These are phyloP conservation scores for Drosophila tristis DNA, from an alignment of 1,140 invertebrate genomes.

Conservation along the genomic window DNA sequence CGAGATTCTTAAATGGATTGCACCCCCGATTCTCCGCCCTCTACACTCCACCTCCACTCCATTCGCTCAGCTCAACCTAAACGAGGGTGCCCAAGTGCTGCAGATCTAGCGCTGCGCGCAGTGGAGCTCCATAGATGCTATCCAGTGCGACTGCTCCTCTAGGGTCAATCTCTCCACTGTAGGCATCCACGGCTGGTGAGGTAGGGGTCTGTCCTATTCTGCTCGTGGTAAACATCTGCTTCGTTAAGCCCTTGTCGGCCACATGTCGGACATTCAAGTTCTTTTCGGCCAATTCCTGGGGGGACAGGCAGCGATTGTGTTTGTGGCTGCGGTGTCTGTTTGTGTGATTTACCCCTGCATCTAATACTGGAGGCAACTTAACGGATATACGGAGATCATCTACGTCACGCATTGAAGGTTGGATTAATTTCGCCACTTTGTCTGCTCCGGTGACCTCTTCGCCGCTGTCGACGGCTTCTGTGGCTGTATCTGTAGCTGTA, in stretches of 20 bases:
- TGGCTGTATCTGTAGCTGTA: neutral
- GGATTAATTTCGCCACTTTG: neutral
- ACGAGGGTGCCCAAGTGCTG: slow-evolving; percentile 59
- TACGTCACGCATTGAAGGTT: neutral
- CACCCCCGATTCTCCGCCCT: neutral
- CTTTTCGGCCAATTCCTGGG: slow-evolving; percentile 6
- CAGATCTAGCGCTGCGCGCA: slow-evolving; percentile 1
- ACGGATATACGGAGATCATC: neutral
- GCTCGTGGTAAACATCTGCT: slow-evolving; percentile 19
- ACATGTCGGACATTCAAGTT: slow-evolving; percentile 22
- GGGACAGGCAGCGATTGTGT: slow-evolving; percentile 4
- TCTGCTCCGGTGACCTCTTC: too few relatives aligned
- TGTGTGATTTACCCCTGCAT: neutral
- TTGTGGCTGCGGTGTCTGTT: neutral
- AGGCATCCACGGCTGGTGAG: neutral
- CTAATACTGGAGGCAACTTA: slow-evolving; percentile 2
- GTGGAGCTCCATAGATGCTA: too few relatives aligned
- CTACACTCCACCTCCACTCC: too few relatives aligned
- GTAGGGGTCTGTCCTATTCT: neutral
- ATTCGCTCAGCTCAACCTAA: slow-evolving; percentile 4
- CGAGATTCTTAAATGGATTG: slow-evolving; percentile 8
- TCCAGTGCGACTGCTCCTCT: too few relatives aligned
- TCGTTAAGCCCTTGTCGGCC: slow-evolving; percentile 20
- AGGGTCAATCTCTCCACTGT: neutral
- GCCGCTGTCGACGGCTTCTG: neutral